Evolutionary conservation across 2,797 vertebrate species (phyloP).

Genomic region (Novumbra hubbsi): DNA sequence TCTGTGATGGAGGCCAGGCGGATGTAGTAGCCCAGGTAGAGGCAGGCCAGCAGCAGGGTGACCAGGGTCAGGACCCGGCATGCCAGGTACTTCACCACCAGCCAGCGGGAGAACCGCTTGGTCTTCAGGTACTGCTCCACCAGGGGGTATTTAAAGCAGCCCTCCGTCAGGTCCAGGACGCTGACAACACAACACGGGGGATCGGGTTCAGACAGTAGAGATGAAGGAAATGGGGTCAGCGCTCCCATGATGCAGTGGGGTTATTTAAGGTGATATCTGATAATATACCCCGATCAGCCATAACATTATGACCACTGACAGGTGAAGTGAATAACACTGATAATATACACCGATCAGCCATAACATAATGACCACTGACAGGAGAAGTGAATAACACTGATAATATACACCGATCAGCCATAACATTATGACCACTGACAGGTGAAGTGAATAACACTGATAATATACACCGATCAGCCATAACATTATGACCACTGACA

Average conservation of each 20-base stretch:
- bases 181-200: slow-evolving; percentile 52
- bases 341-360: too few species aligned
- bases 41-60: slow-evolving; percentile 78
- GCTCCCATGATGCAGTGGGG: background rate
- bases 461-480: too few species aligned
- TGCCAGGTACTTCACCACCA: slow-evolving; percentile 83
- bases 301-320: too few species aligned
- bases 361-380: too few species aligned
- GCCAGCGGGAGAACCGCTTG: slow-evolving; percentile 75
- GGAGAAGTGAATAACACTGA: too few species aligned
- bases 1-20: slow-evolving; percentile 84
- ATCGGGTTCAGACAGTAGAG: background rate
- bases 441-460: too few species aligned
- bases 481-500: too few species aligned
- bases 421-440: too few species aligned
- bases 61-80: slow-evolving; percentile 81
- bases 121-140: slow-evolving; percentile 95
- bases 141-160: slow-evolving; percentile 90
- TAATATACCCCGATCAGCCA: too few species aligned
- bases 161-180: slow-evolving; percentile 83
- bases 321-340: too few species aligned
- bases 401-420: too few species aligned
- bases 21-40: slow-evolving; percentile 91
- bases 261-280: background rate
- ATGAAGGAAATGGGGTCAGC: background rate